Evolutionary conservation across 1,140 invertebrate species (phyloP).

Genomic region (Orchesella cincta): DNA sequence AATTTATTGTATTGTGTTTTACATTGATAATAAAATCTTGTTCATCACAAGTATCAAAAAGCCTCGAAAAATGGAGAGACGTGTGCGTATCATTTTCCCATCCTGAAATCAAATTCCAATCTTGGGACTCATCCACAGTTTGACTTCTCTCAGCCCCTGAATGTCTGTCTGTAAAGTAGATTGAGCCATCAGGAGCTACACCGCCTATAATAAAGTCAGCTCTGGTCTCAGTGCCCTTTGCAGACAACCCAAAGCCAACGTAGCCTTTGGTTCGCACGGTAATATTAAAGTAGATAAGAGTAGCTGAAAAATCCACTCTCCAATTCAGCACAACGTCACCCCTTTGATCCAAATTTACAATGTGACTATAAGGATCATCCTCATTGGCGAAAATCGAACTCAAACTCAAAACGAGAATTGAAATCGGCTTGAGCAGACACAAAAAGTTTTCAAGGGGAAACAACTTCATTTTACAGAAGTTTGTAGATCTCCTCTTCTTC

Average conservation of each 20-base stretch:
- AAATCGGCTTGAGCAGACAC: too few relatives aligned
- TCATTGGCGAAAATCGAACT: too few relatives aligned
- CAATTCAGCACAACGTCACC: not conserved
- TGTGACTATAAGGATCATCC: not conserved
- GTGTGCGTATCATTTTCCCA: constrained; percentile 78
- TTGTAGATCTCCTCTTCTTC: too few relatives aligned
- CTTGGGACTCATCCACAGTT: constrained; percentile 72
- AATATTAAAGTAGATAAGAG: not conserved
- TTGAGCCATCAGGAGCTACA: not conserved
- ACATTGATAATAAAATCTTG: constrained; percentile 60
- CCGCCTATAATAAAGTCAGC: not conserved
- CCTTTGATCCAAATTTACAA: not conserved
- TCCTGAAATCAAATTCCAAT: constrained; percentile 69
- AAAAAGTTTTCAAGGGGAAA: too few relatives aligned
- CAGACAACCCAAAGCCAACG: not conserved
- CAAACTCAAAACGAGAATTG: too few relatives aligned
- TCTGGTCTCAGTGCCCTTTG: not conserved
- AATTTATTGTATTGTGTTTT: not conserved
- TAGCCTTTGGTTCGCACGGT: not conserved
- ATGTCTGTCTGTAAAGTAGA: not conserved
- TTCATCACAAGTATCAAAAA: constrained; percentile 76
- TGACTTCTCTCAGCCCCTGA: not conserved
- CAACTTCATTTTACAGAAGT: too few relatives aligned
- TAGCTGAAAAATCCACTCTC: not conserved
- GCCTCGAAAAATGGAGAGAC: constrained; percentile 69